phyloP scores from a whole-genome alignment of 1,140 invertebrate genomes.

The Atta cephalotes region DNA sequence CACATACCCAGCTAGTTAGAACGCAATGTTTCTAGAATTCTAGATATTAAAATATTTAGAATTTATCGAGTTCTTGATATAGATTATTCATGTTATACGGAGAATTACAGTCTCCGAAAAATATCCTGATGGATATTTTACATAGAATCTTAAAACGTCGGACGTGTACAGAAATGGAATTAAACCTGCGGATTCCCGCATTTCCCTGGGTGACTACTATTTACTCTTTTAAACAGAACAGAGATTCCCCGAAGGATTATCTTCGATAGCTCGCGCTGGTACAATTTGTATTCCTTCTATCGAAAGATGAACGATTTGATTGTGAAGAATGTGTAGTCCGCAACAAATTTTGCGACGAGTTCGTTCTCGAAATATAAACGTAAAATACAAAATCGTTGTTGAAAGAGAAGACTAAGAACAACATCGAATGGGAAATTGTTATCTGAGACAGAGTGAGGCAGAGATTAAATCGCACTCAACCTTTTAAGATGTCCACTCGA shows the following conservation, averaged over 20 bases:
- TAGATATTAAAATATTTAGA: background rate
- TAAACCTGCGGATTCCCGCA: background rate
- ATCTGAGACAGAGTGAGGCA: background rate
- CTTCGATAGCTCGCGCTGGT: constrained; percentile 16
- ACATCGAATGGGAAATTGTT: background rate
- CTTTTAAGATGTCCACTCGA: background rate
- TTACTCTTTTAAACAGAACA: constrained; percentile 29
- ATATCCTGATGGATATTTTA: background rate
- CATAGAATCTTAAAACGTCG: background rate
- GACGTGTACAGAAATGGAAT: background rate
- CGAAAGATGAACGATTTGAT: constrained; percentile 12
- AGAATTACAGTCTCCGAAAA: background rate
- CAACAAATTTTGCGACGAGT: background rate
- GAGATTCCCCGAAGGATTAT: constrained; percentile 12
- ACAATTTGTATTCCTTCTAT: background rate
- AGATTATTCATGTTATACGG: background rate
- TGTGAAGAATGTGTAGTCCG: background rate
- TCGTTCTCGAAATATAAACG: too few relatives aligned
- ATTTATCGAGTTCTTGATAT: background rate
- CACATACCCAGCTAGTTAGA: constrained; percentile 14
- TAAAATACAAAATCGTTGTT: background rate
- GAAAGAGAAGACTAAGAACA: background rate
- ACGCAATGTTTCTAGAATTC: background rate
- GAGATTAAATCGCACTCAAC: background rate
- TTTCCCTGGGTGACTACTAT: constrained; percentile 3